phyloP scores from a whole-genome alignment of 2,113 vertebrate genomes.

The Strix uralensis region DNA sequence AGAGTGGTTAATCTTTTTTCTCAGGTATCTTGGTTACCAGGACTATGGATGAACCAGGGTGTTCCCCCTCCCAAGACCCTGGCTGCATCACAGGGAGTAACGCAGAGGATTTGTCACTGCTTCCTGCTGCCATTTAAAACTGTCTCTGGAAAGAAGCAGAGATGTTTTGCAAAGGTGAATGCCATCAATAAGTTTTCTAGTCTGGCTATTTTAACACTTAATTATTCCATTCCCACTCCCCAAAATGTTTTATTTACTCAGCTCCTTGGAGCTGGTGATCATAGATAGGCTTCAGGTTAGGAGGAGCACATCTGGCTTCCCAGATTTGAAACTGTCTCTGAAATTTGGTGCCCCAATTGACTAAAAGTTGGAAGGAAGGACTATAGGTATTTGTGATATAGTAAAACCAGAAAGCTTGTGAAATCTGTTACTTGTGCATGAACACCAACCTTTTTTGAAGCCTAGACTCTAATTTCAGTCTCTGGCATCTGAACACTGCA shows the following conservation, averaged over 20 bases:
- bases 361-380: background rate
- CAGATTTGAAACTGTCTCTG: background rate
- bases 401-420: background rate
- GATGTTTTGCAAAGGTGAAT: background rate
- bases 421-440: background rate
- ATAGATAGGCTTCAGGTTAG: background rate
- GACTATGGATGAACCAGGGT: rapidly evolving
- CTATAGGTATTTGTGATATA: background rate
- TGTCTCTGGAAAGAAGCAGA: background rate
- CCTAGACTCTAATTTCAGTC: background rate
- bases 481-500: background rate
- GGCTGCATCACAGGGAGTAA: background rate
- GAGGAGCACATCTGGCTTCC: background rate
- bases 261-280: background rate
- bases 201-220: background rate
- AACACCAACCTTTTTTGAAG: background rate
- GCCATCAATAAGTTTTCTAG: background rate
- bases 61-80: background rate
- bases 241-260: background rate
- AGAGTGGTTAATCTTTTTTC: background rate
- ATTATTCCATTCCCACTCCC: background rate
- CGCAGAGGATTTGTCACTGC: background rate
- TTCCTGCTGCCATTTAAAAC: background rate
- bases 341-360: background rate
- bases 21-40: background rate